Conservation (phyloP, 2,113 vertebrate genomes). For the Bostrychus sinensis region DNA sequence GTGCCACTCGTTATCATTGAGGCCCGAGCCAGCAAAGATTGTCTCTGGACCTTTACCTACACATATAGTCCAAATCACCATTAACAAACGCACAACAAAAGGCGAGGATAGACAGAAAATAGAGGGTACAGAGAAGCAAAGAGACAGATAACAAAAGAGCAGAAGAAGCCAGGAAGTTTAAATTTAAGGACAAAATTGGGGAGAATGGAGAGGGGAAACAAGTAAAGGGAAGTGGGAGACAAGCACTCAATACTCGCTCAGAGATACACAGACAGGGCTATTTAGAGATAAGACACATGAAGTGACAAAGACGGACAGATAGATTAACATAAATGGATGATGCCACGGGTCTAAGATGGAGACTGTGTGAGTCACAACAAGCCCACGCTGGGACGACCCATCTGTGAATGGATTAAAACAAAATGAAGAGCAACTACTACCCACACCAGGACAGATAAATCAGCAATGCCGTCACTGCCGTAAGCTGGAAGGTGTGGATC, state of each 20-base stretch:
- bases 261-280: conserved; percentile 51
- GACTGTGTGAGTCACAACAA: conserved; percentile 65
- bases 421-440: conserved; percentile 52
- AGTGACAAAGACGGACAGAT: conserved; percentile 42
- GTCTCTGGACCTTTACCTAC: conserved; percentile 99
- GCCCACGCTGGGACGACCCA: conserved; percentile 53
- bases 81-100: conserved; percentile 59
- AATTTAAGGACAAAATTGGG: conserved; percentile 42
- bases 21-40: conserved; percentile 98
- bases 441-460: conserved; percentile 45
- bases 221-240: conserved; percentile 46
- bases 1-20: conserved; percentile 99
- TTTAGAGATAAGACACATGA: conserved; percentile 49
- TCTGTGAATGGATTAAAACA: conserved; percentile 52
- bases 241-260: conserved; percentile 41
- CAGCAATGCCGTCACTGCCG: conserved; percentile 3
- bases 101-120: conserved; percentile 2
- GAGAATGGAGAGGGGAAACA: conserved; percentile 37
- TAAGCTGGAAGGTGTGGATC: too few relatives aligned
- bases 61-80: conserved; percentile 94
- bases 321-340: conserved; percentile 57
- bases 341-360: conserved; percentile 42
- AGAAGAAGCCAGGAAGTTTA: conserved; percentile 41
- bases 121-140: neutral
- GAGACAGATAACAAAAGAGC: conserved; percentile 31